phyloP scores from a whole-genome alignment of 2,797 vertebrate genomes.

The Enteromius treurensis region DNA sequence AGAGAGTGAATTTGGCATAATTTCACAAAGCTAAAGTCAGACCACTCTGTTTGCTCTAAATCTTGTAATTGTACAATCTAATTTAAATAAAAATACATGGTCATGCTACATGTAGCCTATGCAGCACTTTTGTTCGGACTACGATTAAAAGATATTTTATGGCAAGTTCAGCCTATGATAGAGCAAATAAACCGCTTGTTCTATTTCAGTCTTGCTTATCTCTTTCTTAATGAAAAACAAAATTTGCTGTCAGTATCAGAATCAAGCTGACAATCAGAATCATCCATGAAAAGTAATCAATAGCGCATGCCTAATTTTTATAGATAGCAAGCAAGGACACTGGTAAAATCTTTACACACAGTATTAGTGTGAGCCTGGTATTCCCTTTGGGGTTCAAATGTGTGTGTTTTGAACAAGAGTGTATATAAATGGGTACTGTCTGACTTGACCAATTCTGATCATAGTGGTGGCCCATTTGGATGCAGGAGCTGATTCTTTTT shows the following conservation, averaged over 20 bases:
- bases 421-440: neutral
- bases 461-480: neutral
- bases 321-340: neutral
- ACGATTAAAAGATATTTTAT: neutral
- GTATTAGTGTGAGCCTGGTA: neutral
- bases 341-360: neutral
- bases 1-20: neutral
- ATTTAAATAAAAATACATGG: too few relatives aligned
- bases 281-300: too few relatives aligned
- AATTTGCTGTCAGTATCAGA: neutral
- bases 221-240: neutral
- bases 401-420: neutral
- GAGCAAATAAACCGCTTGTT: neutral
- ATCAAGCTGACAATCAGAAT: neutral
- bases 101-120: too few relatives aligned
- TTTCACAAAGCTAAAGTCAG: neutral
- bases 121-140: too few relatives aligned
- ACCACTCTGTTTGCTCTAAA: neutral
- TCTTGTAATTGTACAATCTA: too few relatives aligned
- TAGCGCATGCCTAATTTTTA: neutral
- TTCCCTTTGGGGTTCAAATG: too few relatives aligned
- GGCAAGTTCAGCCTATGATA: neutral
- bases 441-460: neutral
- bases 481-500: neutral
- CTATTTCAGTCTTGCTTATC: neutral